Conservation (phyloP, 2,888 invertebrate genomes). For the Holacanthella duospinosa region DNA sequence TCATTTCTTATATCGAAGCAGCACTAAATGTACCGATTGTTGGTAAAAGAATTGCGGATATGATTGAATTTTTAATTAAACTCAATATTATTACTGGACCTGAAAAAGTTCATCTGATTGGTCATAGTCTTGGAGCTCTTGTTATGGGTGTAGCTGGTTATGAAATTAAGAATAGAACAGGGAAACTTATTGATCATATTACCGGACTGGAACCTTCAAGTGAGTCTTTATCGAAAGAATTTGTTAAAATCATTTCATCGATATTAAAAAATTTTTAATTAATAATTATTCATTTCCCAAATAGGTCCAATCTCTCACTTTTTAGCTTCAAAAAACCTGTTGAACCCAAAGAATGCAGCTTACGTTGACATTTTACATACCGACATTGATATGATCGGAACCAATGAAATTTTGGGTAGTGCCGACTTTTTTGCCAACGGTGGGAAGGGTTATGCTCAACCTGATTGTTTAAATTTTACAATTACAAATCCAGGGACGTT, state of each 20-base stretch:
- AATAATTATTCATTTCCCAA: not conserved
- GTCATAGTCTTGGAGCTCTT: slow-evolving; percentile 9
- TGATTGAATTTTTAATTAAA: slow-evolving; percentile 1
- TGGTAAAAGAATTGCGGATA: not conserved
- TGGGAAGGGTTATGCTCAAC: not conserved
- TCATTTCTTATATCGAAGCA: not conserved
- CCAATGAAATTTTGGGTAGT: not conserved
- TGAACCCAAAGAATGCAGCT: not conserved
- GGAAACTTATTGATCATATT: not conserved
- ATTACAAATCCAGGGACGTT: not conserved
- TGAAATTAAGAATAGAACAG: not conserved
- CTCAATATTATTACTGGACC: not conserved
- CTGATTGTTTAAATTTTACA: slow-evolving; percentile 7
- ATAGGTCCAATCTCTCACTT: slow-evolving; percentile 3
- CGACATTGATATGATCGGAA: slow-evolving; percentile 2
- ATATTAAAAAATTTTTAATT: no score
- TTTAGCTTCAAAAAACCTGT: not conserved
- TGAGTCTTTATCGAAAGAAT: no score
- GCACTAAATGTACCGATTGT: not conserved
- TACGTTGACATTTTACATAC: slow-evolving; percentile 9
- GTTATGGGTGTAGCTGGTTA: slow-evolving; percentile 2
- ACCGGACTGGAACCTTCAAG: slow-evolving; percentile 10
- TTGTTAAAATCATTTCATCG: no score
- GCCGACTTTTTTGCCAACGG: slow-evolving; percentile 10
- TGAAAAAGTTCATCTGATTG: slow-evolving; percentile 7